phyloP scores from a whole-genome alignment of 92 coral and sea anemone species.

The Paramuricea clavata region DNA sequence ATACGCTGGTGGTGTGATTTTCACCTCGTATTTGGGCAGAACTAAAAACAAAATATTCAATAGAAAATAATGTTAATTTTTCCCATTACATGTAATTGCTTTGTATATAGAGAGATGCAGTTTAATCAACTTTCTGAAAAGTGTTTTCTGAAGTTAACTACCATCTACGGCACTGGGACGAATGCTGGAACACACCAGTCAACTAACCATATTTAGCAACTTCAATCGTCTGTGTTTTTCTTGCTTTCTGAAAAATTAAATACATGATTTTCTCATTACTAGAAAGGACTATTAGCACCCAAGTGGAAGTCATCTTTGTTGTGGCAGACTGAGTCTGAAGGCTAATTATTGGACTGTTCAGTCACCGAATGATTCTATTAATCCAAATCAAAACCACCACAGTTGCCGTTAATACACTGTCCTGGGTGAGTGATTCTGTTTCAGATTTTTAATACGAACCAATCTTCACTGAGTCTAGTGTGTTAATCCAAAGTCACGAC shows the following conservation, averaged over 20 bases:
- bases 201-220: conserved; percentile 90
- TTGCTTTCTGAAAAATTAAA: conserved; percentile 66
- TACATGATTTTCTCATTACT: not conserved
- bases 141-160: not conserved
- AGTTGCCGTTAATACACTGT: not conserved
- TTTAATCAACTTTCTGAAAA: not conserved
- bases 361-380: too few relatives aligned
- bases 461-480: too few relatives aligned
- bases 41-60: conserved; percentile 56
- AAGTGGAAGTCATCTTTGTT: too few relatives aligned
- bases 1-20: conserved; percentile 81
- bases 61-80: not conserved
- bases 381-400: too few relatives aligned
- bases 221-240: conserved; percentile 56
- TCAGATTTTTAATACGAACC: too few relatives aligned
- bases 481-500: not conserved
- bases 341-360: too few relatives aligned
- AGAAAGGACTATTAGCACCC: too few relatives aligned
- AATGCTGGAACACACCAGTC: not conserved
- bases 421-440: not conserved
- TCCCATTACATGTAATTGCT: too few relatives aligned
- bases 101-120: too few relatives aligned
- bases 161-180: not conserved
- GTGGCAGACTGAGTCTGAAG: too few relatives aligned
- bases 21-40: conserved; percentile 91